Percentiles rank a stretch among this genome's conserved stretches.
phyloP scores from a whole-genome alignment of 2,888 invertebrate genomes.

The Leptothorax acervorum region DNA sequence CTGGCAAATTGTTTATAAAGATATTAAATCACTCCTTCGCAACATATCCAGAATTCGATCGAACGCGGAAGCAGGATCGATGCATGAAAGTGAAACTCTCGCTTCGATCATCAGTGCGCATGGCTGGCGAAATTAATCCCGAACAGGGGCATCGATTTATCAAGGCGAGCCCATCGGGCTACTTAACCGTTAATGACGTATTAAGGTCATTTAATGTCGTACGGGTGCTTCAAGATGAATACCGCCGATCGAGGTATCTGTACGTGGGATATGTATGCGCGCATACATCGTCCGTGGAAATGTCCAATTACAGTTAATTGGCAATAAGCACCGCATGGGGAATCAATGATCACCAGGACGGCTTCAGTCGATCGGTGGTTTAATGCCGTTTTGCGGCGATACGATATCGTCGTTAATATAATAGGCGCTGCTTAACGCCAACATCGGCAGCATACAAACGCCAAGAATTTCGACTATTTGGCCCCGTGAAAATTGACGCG shows the following conservation, averaged over 20 bases:
- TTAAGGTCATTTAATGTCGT: constrained; percentile 56
- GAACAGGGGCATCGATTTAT: constrained; percentile 30
- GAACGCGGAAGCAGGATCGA: constrained; percentile 2
- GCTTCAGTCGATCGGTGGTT: constrained; percentile 39
- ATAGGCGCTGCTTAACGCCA: constrained; percentile 29
- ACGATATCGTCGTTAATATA: constrained; percentile 63
- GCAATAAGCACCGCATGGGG: constrained; percentile 62
- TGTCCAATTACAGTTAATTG: constrained; percentile 62
- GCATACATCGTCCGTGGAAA: constrained; percentile 56
- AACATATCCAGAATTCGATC: not conserved
- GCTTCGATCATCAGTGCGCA: constrained; percentile 1
- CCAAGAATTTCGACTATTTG: constrained; percentile 5
- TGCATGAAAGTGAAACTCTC: constrained; percentile 19
- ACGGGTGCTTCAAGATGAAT: constrained; percentile 61
- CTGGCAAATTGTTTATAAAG: not conserved
- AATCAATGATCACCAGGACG: constrained; percentile 62
- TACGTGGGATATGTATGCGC: constrained; percentile 14
- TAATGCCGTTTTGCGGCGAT: constrained; percentile 58
- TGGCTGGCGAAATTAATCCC: constrained; percentile 25
- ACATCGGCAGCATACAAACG: not conserved
- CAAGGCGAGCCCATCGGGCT: constrained; percentile 31
- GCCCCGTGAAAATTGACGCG: not conserved
- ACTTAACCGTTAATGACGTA: constrained; percentile 54
- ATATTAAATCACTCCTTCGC: not conserved
- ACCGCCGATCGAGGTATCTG: constrained; percentile 42